phyloP scores from a whole-genome alignment of 2,113 vertebrate genomes.

The Hyperoodon ampullatus region DNA sequence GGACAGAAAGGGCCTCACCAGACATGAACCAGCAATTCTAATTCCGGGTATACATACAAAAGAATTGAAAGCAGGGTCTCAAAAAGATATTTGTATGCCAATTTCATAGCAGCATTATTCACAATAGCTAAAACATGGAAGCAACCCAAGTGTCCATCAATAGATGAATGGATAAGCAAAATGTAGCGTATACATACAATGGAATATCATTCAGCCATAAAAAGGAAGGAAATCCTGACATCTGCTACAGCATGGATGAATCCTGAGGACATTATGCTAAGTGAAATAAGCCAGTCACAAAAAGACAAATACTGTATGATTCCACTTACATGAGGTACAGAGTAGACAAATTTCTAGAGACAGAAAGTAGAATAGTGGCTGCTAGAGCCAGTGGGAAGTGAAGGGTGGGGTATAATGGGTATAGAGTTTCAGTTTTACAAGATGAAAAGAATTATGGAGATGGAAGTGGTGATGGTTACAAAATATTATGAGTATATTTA shows the following conservation, averaged over 20 bases:
- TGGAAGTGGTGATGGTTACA: background rate
- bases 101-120: background rate
- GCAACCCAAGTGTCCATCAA: background rate
- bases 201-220: background rate
- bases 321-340: background rate
- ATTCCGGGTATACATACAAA: background rate
- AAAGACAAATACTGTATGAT: background rate
- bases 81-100: background rate
- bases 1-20: background rate
- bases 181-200: background rate
- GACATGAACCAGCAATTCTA: background rate
- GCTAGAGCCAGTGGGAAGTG: background rate
- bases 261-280: background rate
- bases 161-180: background rate
- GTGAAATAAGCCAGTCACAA: background rate
- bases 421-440: background rate
- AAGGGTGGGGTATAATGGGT: background rate
- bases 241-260: background rate
- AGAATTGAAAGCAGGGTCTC: background rate
- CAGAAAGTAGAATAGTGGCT: background rate
- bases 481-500: background rate
- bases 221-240: background rate
- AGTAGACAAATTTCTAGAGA: background rate
- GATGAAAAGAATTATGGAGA: background rate
- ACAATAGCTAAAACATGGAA: background rate